A percentile compares a stretch with the other conserved stretches of the same genome.
Conservation (phyloP, 23 tunicate genomes). For the Clavelina lepadiformis region DNA sequence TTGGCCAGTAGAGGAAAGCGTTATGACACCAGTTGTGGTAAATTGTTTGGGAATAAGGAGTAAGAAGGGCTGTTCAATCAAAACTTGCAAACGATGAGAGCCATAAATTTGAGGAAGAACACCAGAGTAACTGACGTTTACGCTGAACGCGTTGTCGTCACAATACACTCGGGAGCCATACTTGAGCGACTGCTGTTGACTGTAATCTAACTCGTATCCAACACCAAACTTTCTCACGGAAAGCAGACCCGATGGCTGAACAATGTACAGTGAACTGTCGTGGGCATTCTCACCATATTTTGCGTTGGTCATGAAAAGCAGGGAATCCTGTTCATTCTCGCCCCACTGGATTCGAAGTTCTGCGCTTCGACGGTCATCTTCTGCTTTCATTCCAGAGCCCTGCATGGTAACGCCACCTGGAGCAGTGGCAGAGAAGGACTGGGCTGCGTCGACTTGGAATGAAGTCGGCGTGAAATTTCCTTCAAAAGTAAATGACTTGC, state of each 20-base stretch:
- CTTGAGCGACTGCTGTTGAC: no score
- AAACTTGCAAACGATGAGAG: constrained; percentile 29
- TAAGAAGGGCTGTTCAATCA: constrained; percentile 37
- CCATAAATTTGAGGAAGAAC: constrained; percentile 34
- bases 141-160: constrained; percentile 1
- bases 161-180: no score
- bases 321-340: no score
- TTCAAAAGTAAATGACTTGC: background rate
- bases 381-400: background rate
- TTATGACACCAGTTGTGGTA: constrained; percentile 30
- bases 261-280: no score
- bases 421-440: constrained; percentile 18
- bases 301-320: no score
- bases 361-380: background rate
- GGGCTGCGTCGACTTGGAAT: background rate
- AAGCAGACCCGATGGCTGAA: constrained; percentile 34
- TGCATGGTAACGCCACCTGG: background rate
- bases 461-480: background rate
- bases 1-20: constrained; percentile 5
- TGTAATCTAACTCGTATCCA: background rate
- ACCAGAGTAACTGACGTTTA: constrained; percentile 26
- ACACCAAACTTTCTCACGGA: background rate
- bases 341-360: background rate
- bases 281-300: no score
- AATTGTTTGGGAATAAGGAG: constrained; percentile 34